These are phyloP conservation scores for Pipistrellus kuhlii DNA, from an alignment of 2,797 vertebrate genomes.

Conservation along the genomic window DNA sequence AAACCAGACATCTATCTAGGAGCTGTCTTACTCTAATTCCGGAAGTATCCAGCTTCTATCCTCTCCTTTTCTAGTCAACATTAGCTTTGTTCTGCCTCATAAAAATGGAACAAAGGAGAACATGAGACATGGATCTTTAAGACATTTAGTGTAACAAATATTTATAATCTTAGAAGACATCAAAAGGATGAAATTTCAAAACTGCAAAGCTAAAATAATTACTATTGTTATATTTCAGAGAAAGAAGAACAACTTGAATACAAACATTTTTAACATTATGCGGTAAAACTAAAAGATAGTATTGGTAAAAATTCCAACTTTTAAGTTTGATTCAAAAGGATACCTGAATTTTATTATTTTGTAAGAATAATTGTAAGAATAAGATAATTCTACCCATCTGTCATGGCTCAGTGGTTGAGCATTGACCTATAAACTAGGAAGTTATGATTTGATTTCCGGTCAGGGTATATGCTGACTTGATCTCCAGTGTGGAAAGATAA, in stretches of 20 bases:
- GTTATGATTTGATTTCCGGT: no score
- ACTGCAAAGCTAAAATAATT: neutral
- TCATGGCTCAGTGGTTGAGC: no score
- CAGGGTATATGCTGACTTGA: no score
- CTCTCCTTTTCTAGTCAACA: neutral
- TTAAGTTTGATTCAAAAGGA: neutral
- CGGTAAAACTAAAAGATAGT: neutral
- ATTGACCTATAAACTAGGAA: no score
- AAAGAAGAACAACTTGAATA: neutral
- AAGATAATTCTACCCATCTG: neutral
- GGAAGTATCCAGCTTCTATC: neutral
- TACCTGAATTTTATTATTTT: neutral
- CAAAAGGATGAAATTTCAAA: neutral
- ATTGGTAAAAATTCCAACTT: neutral
- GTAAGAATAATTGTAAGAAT: neutral
- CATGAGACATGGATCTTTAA: neutral
- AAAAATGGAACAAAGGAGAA: neutral
- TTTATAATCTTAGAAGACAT: neutral
- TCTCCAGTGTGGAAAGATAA: neutral
- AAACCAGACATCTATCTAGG: neutral
- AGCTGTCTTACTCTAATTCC: neutral
- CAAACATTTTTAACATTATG: conserved; percentile 1
- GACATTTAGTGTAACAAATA: neutral
- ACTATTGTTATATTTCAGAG: neutral
- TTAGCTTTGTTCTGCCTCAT: neutral